Percentiles rank a stretch among this genome's conserved stretches.
These are phyloP conservation scores for Orthonevra nobilis DNA, from an alignment of 2,888 invertebrate species.

Conservation along the genomic window DNA sequence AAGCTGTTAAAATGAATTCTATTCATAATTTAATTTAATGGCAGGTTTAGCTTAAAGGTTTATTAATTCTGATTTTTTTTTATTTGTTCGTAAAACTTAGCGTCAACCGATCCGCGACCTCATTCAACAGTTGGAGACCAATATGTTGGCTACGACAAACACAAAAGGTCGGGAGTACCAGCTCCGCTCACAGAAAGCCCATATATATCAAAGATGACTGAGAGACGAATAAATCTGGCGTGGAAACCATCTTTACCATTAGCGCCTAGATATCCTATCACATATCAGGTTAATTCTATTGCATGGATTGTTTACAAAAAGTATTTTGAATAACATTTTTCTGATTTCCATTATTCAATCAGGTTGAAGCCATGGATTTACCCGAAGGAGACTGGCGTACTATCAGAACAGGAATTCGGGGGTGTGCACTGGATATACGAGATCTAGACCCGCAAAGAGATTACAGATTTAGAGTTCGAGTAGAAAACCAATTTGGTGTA, in stretches of 20 bases:
- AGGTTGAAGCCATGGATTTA: slow-evolving; percentile 94
- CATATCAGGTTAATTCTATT: slow-evolving; percentile 91
- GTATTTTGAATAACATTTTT: too few species aligned
- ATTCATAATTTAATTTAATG: too few species aligned
- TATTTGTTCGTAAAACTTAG: slow-evolving; percentile 7
- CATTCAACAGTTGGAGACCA: slow-evolving; percentile 88
- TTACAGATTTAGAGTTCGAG: slow-evolving; percentile 96
- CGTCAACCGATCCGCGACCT: slow-evolving; percentile 82
- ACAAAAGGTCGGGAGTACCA: slow-evolving; percentile 90
- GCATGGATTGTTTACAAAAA: too few species aligned
- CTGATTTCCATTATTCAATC: background rate
- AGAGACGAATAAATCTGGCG: slow-evolving; percentile 91
- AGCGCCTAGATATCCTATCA: slow-evolving; percentile 92
- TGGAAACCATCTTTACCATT: slow-evolving; percentile 97
- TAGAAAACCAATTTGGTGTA: slow-evolving; percentile 97
- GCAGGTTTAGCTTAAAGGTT: too few species aligned
- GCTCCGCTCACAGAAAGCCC: slow-evolving; percentile 94
- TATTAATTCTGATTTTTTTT: background rate
- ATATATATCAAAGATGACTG: slow-evolving; percentile 95
- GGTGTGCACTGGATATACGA: slow-evolving; percentile 93
- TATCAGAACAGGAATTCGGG: slow-evolving; percentile 90
- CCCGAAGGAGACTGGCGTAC: slow-evolving; percentile 97
- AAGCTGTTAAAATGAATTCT: too few species aligned
- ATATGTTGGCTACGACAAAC: slow-evolving; percentile 91
- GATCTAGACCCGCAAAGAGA: slow-evolving; percentile 95